These are phyloP conservation scores for Hypomecis punctinalis DNA, from an alignment of 2,888 invertebrate genomes.

Conservation along the genomic window DNA sequence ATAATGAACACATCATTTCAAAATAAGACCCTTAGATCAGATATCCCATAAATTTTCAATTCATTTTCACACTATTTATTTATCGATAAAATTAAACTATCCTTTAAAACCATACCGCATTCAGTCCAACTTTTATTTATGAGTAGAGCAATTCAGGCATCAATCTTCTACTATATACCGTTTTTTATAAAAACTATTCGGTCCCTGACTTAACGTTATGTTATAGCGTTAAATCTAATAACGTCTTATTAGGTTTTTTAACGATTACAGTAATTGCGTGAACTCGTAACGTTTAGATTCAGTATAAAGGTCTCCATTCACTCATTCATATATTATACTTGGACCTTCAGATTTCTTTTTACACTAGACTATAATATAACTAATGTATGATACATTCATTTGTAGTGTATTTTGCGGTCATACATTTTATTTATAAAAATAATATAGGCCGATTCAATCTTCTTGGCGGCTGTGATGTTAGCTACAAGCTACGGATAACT, in stretches of 20 bases:
- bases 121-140: no score
- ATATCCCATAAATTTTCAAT: no score
- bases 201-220: conserved; percentile 17
- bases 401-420: neutral
- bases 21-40: no score
- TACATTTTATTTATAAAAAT: neutral
- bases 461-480: no score
- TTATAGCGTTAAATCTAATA: conserved; percentile 19
- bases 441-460: no score
- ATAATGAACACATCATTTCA: no score
- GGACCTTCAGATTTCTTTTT: conserved; percentile 13
- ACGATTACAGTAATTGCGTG: conserved; percentile 47
- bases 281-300: conserved; percentile 42
- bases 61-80: no score
- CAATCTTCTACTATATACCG: no score
- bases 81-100: no score
- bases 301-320: conserved; percentile 30
- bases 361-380: neutral
- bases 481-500: no score
- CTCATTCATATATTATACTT: neutral
- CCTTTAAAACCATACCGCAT: no score
- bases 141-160: no score
- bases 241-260: conserved; percentile 40
- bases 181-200: neutral
- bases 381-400: neutral